Conservation (phyloP, 2,113 vertebrate genomes). For the Otocyon megalotis region DNA sequence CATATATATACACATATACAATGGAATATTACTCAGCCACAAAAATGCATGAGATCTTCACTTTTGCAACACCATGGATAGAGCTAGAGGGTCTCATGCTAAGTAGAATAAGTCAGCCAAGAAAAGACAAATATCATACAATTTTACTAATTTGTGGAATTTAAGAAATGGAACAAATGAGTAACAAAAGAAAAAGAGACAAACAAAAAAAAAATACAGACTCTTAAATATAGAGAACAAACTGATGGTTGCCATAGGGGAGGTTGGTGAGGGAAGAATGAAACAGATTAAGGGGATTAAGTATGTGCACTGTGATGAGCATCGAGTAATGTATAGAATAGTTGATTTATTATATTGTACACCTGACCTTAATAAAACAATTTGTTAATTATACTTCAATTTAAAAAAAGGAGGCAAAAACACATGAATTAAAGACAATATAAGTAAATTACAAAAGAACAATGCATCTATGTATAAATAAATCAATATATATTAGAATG, state of each 20-base stretch:
- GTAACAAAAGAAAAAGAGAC: neutral
- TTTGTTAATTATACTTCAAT: neutral
- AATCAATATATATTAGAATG: neutral
- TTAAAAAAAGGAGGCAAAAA: neutral
- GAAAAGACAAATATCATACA: neutral
- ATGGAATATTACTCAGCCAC: neutral
- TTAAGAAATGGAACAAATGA: neutral
- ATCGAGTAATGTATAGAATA: neutral
- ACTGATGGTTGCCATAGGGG: neutral
- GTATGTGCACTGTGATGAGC: neutral
- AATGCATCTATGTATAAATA: neutral
- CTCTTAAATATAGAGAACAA: neutral
- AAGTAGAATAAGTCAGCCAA: neutral
- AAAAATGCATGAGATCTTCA: neutral
- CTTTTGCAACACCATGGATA: neutral
- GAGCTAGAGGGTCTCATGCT: neutral
- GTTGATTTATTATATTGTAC: neutral
- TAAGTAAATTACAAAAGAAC: neutral
- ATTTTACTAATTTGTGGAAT: neutral
- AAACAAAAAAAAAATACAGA: neutral
- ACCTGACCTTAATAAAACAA: neutral
- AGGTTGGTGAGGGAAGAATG: neutral
- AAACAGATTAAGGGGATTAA: neutral
- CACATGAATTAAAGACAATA: constrained; percentile 31
- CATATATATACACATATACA: no score